Evolutionary conservation across 1,140 invertebrate genomes (phyloP).

Genomic region (Aphis craccivora): DNA sequence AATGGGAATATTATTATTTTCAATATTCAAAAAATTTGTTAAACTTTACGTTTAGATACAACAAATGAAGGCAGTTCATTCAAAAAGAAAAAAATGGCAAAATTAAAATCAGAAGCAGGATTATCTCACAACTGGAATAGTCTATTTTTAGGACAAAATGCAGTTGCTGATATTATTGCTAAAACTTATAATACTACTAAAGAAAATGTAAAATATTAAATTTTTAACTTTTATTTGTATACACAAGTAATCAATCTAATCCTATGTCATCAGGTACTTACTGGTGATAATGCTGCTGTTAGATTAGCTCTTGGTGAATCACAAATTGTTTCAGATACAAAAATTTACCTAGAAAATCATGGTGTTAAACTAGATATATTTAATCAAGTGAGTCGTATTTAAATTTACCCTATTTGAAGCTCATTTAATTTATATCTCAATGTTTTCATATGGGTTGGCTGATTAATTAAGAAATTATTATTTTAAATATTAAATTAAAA

Average conservation of each 20-base stretch:
- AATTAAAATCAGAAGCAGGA: constrained; percentile 79
- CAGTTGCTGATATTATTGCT: constrained; percentile 91
- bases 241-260: constrained; percentile 60
- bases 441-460: neutral
- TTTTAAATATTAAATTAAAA: neutral
- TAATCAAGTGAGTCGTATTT: constrained; percentile 60
- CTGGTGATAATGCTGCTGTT: constrained; percentile 78
- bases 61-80: constrained; percentile 70
- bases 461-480: neutral
- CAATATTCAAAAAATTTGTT: neutral
- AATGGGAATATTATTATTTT: neutral
- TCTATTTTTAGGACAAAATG: constrained; percentile 91
- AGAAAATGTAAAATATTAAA: constrained; percentile 71
- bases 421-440: neutral
- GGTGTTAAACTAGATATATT: constrained; percentile 68
- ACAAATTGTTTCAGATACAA: constrained; percentile 90
- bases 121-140: constrained; percentile 96
- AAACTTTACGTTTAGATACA: constrained; percentile 10
- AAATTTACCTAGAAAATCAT: constrained; percentile 86
- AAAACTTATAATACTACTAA: constrained; percentile 87
- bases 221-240: constrained; percentile 58
- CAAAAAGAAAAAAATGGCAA: constrained; percentile 86
- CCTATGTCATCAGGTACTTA: constrained; percentile 63
- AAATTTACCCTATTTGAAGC: neutral
- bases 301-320: constrained; percentile 95